Evolutionary conservation across 2,113 vertebrate species (phyloP).

Genomic region (Chelonoidis abingdonii): DNA sequence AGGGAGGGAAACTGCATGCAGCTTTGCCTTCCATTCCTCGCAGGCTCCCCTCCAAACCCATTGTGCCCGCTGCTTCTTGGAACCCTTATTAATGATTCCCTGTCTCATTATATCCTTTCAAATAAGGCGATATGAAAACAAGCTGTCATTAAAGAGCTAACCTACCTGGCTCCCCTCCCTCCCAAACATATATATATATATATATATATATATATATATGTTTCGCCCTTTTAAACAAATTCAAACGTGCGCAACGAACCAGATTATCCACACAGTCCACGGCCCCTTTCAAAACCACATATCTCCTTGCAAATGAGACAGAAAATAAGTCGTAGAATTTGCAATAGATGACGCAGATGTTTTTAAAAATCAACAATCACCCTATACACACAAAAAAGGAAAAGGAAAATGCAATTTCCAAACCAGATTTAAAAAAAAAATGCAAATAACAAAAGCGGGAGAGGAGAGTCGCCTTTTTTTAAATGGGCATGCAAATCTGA

Average conservation of each 20-base stretch:
- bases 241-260: slow-evolving; percentile 36
- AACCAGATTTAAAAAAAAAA: slow-evolving; percentile 32
- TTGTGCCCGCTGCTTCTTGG: slow-evolving; percentile 36
- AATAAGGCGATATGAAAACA: slow-evolving; percentile 42
- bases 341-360: background rate
- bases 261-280: slow-evolving; percentile 28
- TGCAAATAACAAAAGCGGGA: slow-evolving; percentile 13
- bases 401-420: slow-evolving; percentile 6
- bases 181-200: background rate
- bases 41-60: slow-evolving; percentile 35
- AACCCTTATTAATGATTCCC: slow-evolving; percentile 32
- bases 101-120: slow-evolving; percentile 58
- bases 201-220: background rate
- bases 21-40: slow-evolving; percentile 45
- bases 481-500: slow-evolving; percentile 52
- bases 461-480: slow-evolving; percentile 45
- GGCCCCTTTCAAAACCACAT: slow-evolving; percentile 17
- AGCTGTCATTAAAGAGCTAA: slow-evolving; percentile 47
- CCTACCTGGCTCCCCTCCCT: slow-evolving; percentile 68
- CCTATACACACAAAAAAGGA: background rate
- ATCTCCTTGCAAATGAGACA: slow-evolving; percentile 46
- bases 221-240: slow-evolving; percentile 51
- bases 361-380: background rate
- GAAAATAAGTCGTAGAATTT: slow-evolving; percentile 28
- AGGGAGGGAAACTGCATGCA: slow-evolving; percentile 19